These are phyloP conservation scores for Torymus auratus DNA, from an alignment of 2,888 invertebrate genomes.

Conservation along the genomic window DNA sequence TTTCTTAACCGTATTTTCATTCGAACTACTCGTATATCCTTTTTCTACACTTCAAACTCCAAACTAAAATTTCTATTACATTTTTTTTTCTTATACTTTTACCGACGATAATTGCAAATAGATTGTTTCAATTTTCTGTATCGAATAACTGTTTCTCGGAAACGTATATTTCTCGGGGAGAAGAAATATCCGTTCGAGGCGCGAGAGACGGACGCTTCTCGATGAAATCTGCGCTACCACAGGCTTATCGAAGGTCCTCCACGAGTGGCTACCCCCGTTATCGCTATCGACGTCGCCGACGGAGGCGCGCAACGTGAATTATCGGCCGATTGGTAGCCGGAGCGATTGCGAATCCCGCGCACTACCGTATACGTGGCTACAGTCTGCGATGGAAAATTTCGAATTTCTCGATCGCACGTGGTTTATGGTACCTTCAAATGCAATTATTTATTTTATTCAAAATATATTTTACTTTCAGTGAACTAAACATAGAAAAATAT, in stretches of 20 bases:
- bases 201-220: too few relatives aligned
- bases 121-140: too few relatives aligned
- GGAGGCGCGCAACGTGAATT: conserved; percentile 53
- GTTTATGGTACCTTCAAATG: background rate
- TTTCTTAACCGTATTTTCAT: too few relatives aligned
- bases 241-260: background rate
- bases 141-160: too few relatives aligned
- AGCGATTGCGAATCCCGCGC: background rate
- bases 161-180: too few relatives aligned
- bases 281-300: conserved; percentile 32
- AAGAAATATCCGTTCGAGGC: too few relatives aligned
- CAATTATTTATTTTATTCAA: too few relatives aligned
- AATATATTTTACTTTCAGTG: too few relatives aligned
- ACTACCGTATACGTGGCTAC: background rate
- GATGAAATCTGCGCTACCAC: background rate
- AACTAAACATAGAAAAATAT: too few relatives aligned
- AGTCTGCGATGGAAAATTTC: conserved; percentile 9
- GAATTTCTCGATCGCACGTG: background rate
- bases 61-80: background rate
- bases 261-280: conserved; percentile 6
- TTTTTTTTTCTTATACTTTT: background rate
- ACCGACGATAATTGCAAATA: background rate
- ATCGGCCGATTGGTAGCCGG: conserved; percentile 53
- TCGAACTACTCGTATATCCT: too few relatives aligned
- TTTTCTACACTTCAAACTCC: too few relatives aligned